Percentiles rank a stretch among this genome's conserved stretches.
Conservation (phyloP, 2,797 vertebrate species). For the Naso thynnoides region DNA sequence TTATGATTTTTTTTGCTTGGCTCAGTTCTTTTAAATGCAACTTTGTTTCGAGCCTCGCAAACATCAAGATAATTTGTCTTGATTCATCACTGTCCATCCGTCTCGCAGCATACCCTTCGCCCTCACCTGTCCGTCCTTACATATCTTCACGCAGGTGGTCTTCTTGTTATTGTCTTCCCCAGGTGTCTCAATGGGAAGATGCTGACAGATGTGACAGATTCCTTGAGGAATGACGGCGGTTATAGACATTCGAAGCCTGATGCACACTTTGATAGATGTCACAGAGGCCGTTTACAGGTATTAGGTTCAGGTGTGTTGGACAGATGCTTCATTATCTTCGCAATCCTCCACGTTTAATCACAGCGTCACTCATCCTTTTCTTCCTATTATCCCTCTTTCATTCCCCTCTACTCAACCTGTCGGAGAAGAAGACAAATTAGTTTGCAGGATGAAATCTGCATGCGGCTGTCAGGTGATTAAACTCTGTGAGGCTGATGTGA, state of each 20-base stretch:
- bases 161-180: conserved; percentile 35
- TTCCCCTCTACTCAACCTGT: conserved; percentile 27
- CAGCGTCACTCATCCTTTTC: conserved; percentile 53
- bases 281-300: conserved; percentile 31
- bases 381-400: conserved; percentile 48
- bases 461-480: background rate
- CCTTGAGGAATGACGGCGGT: conserved; percentile 31
- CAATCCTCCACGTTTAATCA: conserved; percentile 50
- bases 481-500: background rate
- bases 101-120: conserved; percentile 17
- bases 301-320: conserved; percentile 58
- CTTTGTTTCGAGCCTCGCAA: background rate
- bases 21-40: background rate
- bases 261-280: conserved; percentile 28
- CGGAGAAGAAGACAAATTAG: conserved; percentile 5
- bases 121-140: conserved; percentile 12
- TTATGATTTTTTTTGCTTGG: too few relatives aligned
- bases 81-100: conserved; percentile 2
- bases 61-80: accelerated
- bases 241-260: conserved; percentile 31
- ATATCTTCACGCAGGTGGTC: conserved; percentile 67
- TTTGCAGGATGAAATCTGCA: conserved; percentile 10
- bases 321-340: conserved; percentile 48
- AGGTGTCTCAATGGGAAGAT: conserved; percentile 66
- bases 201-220: conserved; percentile 67